phyloP scores from a whole-genome alignment of 2,113 vertebrate species.

The Thymallus thymallus region DNA sequence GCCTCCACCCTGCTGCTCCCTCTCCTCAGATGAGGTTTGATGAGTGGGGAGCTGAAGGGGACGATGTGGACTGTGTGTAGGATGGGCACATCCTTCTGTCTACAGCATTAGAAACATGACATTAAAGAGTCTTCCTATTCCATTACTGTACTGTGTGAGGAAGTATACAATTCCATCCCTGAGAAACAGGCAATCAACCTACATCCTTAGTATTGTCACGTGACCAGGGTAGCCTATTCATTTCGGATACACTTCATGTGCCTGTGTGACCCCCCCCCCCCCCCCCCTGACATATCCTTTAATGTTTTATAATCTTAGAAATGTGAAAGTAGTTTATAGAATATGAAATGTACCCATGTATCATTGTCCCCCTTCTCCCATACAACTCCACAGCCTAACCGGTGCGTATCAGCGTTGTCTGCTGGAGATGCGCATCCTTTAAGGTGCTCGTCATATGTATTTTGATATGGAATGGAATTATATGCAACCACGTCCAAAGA shows the following conservation, averaged over 20 bases:
- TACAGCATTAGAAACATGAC: background rate
- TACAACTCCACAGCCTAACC: background rate
- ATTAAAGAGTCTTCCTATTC: constrained; percentile 9
- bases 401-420: background rate
- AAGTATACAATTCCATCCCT: constrained; percentile 1
- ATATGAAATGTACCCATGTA: constrained; percentile 4
- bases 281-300: constrained; percentile 5
- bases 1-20: constrained; percentile 65
- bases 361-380: constrained; percentile 17
- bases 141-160: constrained; percentile 4
- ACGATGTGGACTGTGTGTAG: constrained; percentile 75
- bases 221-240: constrained; percentile 14
- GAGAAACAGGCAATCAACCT: constrained; percentile 20
- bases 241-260: constrained; percentile 8
- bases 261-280: constrained; percentile 1
- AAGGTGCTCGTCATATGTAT: constrained; percentile 5
- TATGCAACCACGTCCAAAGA: constrained; percentile 30
- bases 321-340: constrained; percentile 29
- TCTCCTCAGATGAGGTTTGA: constrained; percentile 76
- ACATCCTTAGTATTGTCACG: constrained; percentile 13
- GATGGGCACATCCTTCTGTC: background rate
- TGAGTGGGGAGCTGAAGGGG: constrained; percentile 75
- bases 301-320: constrained; percentile 12
- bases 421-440: background rate
- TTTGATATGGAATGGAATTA: constrained; percentile 27